Percentiles rank a stretch among this genome's conserved stretches.
Evolutionary conservation across 1,140 invertebrate species (phyloP).

Genomic region (Vollenhovia emeryi): DNA sequence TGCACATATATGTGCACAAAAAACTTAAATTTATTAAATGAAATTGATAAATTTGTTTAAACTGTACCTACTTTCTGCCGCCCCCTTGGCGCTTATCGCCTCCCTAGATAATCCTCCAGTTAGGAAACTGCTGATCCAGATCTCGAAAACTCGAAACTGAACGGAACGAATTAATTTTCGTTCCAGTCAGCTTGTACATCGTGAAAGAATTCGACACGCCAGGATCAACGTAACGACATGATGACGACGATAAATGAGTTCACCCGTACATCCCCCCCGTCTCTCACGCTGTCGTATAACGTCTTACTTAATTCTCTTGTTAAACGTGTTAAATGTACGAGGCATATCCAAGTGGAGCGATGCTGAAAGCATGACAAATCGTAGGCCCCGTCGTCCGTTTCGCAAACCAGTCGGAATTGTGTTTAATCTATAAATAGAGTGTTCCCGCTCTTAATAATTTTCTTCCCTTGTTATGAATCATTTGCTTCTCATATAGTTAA

Average conservation of each 20-base stretch:
- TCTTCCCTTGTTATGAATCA: neutral
- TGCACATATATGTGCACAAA: neutral
- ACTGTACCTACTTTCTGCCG: neutral
- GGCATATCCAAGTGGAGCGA: constrained; percentile 19
- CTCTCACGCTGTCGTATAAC: constrained; percentile 47
- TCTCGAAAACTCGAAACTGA: constrained; percentile 12
- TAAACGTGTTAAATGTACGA: constrained; percentile 34
- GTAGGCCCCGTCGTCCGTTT: constrained; percentile 1
- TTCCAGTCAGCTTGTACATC: constrained; percentile 33
- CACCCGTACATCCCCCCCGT: constrained; percentile 27
- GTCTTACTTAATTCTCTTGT: constrained; percentile 47
- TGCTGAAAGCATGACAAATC: constrained; percentile 35
- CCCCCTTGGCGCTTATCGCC: neutral
- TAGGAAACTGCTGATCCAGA: constrained; percentile 16
- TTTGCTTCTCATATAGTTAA: neutral
- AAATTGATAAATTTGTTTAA: neutral
- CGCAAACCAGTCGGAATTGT: neutral
- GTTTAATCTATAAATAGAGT: constrained; percentile 6
- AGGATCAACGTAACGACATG: constrained; percentile 36
- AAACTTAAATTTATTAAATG: neutral
- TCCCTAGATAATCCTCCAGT: neutral
- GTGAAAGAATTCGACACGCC: constrained; percentile 47
- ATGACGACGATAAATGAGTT: constrained; percentile 38
- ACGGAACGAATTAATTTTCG: constrained; percentile 54
- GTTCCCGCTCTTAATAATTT: neutral